phyloP scores from a whole-genome alignment of 1,140 invertebrate genomes.

The Neodiprion fabricii region DNA sequence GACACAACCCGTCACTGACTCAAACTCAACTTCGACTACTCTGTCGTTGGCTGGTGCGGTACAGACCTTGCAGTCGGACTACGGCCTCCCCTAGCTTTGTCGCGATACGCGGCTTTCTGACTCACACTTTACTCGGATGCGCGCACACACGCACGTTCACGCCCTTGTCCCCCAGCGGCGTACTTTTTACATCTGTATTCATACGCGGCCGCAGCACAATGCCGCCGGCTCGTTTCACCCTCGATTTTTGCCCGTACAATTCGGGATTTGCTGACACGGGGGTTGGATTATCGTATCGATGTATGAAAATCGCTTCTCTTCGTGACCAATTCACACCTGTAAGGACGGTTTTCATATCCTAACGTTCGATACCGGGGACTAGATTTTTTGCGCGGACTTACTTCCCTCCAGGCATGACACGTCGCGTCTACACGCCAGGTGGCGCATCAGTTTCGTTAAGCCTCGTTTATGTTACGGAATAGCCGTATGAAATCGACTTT shows the following conservation, averaged over 20 bases:
- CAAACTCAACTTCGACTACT: not conserved
- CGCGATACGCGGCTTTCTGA: not conserved
- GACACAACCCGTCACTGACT: constrained; percentile 1
- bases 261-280: too few relatives aligned
- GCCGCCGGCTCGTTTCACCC: not conserved
- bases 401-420: not conserved
- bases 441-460: not conserved
- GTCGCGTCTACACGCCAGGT: not conserved
- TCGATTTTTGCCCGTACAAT: too few relatives aligned
- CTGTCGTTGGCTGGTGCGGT: not conserved
- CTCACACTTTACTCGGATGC: constrained; percentile 1
- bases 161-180: not conserved
- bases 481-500: too few relatives aligned
- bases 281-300: too few relatives aligned
- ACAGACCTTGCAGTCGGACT: not conserved
- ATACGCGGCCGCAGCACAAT: not conserved
- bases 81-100: constrained; percentile 3
- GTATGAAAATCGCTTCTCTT: too few relatives aligned
- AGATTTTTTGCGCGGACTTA: not conserved
- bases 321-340: too few relatives aligned
- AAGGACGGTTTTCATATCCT: too few relatives aligned
- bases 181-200: not conserved
- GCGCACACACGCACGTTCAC: not conserved
- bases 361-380: not conserved
- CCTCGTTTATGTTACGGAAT: too few relatives aligned